Evolutionary conservation across 2,888 invertebrate genomes (phyloP), one percentile per base, ranked within the genome.

Genomic region (Capitulum mitella): DNA sequence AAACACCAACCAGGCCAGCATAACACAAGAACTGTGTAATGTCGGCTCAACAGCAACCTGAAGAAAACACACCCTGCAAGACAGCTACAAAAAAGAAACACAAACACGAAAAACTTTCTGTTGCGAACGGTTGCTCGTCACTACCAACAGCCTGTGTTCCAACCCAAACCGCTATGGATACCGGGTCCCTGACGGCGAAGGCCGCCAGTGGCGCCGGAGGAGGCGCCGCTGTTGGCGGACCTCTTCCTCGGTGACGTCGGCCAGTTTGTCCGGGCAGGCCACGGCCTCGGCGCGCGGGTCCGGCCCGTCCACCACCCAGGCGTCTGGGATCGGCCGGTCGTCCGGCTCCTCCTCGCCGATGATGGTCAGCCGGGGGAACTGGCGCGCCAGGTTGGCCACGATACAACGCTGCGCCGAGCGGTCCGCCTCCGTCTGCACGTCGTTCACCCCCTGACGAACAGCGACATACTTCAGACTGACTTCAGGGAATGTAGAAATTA

Each of bases 341-440:
- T 82, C 82, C 29, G 91, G 74, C 40, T 87, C 97, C 86, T 98
- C 98, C 87, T 98, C 98, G 0, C 97, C 96, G 83, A 95, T 94
- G 80, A 98, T 92, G 70, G 90, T 91, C 0, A 94, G 85, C 83
- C 89, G 89, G 0, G 97, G 96, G 86, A 95, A 99, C 83, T 93
- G 92, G 80, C 90, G 90, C 54, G 91, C 88, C 8, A 99, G 88
- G 1, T 97, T 96, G 40, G 93, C 92, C 80, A 97, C 90, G 80
- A 99, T 99, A 85, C 95, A 97, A 82, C 90, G 89, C 86, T 99
- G 98, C 0, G 97, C 97, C 46, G 94, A 93, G 82, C 98, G 90
- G 85, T 99, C 99, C 12, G 99, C 99, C 88, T 97, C 97, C 8
- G 99, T 99, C 89, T 99, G 98, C 74, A 95, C 89, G 87, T 99